These are phyloP conservation scores for Holothuria leucospilota DNA, from an alignment of 53 echinoderm and acorn worm genomes.

Conservation along the genomic window DNA sequence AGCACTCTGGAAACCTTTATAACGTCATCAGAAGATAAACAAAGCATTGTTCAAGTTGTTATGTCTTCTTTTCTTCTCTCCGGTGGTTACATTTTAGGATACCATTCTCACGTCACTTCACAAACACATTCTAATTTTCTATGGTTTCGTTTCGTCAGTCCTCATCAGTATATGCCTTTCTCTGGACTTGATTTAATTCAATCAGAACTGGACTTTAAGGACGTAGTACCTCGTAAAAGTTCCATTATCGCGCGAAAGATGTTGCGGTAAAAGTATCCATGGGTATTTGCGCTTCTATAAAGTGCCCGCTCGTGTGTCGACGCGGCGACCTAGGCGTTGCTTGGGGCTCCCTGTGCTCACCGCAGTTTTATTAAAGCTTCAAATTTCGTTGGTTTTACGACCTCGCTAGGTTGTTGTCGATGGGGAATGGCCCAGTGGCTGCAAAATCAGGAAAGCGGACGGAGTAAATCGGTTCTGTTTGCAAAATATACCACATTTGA, in stretches of 20 bases:
- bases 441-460: background rate
- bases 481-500: too few species aligned
- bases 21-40: too few species aligned
- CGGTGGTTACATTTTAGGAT: too few species aligned
- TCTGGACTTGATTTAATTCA: conserved; percentile 19
- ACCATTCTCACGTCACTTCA: too few species aligned
- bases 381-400: conserved; percentile 17
- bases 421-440: background rate
- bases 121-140: too few species aligned
- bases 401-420: conserved; percentile 11
- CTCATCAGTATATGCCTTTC: too few species aligned
- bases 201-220: conserved; percentile 26
- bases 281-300: conserved; percentile 11
- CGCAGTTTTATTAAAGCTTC: conserved; percentile 15
- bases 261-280: background rate
- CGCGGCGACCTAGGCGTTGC: background rate
- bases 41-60: too few species aligned
- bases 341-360: conserved; percentile 14
- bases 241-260: conserved; percentile 29
- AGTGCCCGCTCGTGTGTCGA: conserved; percentile 24
- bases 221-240: conserved; percentile 13
- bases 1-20: too few species aligned
- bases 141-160: too few species aligned
- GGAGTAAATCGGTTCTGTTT: too few species aligned
- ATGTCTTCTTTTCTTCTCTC: too few species aligned